Conservation (phyloP, 2,797 vertebrate species). For the Gymnothorax reevesii region DNA sequence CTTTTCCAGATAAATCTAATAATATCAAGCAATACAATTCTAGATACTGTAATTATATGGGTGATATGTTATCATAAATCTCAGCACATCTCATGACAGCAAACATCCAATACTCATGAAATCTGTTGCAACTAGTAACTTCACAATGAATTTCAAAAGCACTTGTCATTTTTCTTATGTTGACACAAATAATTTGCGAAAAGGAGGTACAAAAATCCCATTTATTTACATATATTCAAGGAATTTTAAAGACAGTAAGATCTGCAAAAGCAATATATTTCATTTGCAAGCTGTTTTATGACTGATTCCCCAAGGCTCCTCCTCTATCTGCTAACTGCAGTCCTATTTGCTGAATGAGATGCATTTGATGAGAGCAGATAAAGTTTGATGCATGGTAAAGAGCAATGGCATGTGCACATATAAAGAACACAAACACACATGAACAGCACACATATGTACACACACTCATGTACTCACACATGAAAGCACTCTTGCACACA, state of each 20-base stretch:
- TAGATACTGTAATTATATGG: too few relatives aligned
- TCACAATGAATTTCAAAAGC: neutral
- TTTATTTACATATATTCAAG: constrained; percentile 82
- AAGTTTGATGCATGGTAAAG: constrained; percentile 57
- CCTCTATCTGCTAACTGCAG: constrained; percentile 57
- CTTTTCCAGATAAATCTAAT: neutral
- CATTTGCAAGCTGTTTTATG: constrained; percentile 71
- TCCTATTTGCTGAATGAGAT: constrained; percentile 69
- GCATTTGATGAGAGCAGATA: constrained; percentile 67
- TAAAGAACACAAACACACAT: constrained; percentile 32
- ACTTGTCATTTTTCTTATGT: neutral
- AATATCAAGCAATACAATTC: neutral
- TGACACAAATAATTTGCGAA: constrained; percentile 55
- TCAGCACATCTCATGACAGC: neutral
- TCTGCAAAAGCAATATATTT: constrained; percentile 74
- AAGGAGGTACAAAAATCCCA: constrained; percentile 68
- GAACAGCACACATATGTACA: constrained; percentile 23
- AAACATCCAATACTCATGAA: neutral
- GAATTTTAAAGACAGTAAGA: constrained; percentile 76
- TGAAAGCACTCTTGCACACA: constrained; percentile 32
- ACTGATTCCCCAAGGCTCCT: constrained; percentile 55
- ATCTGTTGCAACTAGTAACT: neutral
- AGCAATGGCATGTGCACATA: constrained; percentile 70
- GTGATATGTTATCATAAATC: neutral
- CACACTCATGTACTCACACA: constrained; percentile 23